Evolutionary conservation across 2,797 vertebrate genomes (phyloP), one percentile per base, ranked within the genome.

Genomic region (Odontamblyopus rebecca): DNA sequence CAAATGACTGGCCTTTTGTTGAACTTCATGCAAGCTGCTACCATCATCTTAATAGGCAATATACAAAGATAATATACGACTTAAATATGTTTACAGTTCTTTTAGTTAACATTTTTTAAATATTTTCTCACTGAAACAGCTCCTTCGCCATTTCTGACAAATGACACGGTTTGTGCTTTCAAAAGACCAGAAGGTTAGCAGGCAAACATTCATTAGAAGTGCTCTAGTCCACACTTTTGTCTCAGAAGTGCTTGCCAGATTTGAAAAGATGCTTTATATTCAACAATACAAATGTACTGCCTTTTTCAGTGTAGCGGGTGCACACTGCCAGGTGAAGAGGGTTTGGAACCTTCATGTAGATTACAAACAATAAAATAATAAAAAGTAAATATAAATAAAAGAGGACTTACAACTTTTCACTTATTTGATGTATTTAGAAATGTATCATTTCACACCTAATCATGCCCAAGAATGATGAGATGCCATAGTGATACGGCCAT

Each of bases 111-210:
- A 51, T 50, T 61, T 73, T 75, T 76, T 13, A 60, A 63, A 84
- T 85, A 75, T 82, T 79, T 80, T 75, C 63, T 68, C 62, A 68
- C 54, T 59, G 30, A n/a, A 68, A 68, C 51, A 56, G 63, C 18
- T 2, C 70, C 67, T 13, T 26, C 4, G 61, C 38, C 19, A 60
- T 60, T 68, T 51, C 69, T 57, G 29, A 75, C 66, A 79, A 76
- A 74, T 83, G 64, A 72, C 61, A 75, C 2, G n/a, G 29, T 70
- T 61, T 65, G 16, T 68, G 70, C 30, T 54, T 59, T 74, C 65
- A 54, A 9, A 35, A 50, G 16, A 29, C 57, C 48, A 27, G 6
- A 30, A 54, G 60, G 69, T 78, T 6, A 65, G 61, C 32, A 23
- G 67, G 5, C 38, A 26, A 48, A 48, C 38, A 26, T 5, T 65